A percentile compares a stretch with the other conserved stretches of the same genome.
These are phyloP conservation scores for Pyxicephalus adspersus DNA, from an alignment of 2,113 vertebrate genomes.

Conservation along the genomic window DNA sequence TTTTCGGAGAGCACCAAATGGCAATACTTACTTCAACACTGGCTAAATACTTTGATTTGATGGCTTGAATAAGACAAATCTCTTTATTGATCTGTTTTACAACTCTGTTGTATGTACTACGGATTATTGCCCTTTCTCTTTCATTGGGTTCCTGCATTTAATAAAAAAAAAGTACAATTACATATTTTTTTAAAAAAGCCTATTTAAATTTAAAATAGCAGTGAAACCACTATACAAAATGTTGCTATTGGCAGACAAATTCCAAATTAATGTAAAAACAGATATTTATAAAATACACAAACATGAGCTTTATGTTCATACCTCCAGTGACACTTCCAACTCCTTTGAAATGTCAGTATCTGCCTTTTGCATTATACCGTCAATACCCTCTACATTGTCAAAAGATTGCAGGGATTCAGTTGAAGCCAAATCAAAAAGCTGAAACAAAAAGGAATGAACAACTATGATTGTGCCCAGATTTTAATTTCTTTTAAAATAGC, in stretches of 20 bases:
- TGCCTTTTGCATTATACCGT: constrained; percentile 68
- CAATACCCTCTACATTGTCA: constrained; percentile 59
- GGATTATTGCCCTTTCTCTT: constrained; percentile 68
- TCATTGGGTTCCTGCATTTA: constrained; percentile 69
- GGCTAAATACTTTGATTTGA: constrained; percentile 67
- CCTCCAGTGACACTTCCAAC: constrained; percentile 66
- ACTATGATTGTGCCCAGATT: too few relatives aligned
- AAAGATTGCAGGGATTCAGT: constrained; percentile 59
- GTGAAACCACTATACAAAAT: neutral
- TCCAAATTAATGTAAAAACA: constrained; percentile 49
- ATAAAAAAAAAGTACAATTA: constrained; percentile 14
- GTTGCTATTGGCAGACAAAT: constrained; percentile 12
- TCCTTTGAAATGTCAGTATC: constrained; percentile 71
- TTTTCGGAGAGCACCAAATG: too few relatives aligned
- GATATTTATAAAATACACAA: neutral
- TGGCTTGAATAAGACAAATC: constrained; percentile 63
- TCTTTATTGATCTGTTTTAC: constrained; percentile 66
- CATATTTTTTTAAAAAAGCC: too few relatives aligned
- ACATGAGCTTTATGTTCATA: constrained; percentile 62
- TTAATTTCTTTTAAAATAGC: too few relatives aligned
- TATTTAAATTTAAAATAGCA: too few relatives aligned
- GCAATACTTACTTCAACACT: constrained; percentile 69
- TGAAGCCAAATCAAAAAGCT: constrained; percentile 70
- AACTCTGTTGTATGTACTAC: constrained; percentile 64
- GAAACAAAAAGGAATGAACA: neutral